phyloP scores from a whole-genome alignment of 2,113 vertebrate species.

The Xyliphius kryptos region DNA sequence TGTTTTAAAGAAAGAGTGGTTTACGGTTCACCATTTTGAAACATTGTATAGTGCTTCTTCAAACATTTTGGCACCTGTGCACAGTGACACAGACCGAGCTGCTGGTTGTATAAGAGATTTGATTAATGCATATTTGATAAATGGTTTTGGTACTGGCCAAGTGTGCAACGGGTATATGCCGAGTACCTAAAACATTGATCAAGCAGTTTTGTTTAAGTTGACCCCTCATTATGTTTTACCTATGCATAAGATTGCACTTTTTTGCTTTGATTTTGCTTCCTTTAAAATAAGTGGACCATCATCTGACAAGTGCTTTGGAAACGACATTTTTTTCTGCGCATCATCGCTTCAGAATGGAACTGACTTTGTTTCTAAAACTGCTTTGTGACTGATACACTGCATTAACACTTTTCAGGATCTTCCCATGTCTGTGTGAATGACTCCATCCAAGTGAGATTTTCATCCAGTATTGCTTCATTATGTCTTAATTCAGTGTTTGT shows the following conservation, averaged over 20 bases:
- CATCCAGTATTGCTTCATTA: slow-evolving; percentile 48
- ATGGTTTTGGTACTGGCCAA: background rate
- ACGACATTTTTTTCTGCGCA: slow-evolving; percentile 42
- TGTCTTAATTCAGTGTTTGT: slow-evolving; percentile 37
- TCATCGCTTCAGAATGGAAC: slow-evolving; percentile 28
- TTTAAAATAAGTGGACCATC: slow-evolving; percentile 32
- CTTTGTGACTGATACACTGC: slow-evolving; percentile 35
- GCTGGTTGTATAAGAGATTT: slow-evolving; percentile 33
- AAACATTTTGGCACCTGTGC: slow-evolving; percentile 42
- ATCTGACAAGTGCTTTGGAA: slow-evolving; percentile 57
- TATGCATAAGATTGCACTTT: slow-evolving; percentile 45
- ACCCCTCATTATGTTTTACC: slow-evolving; percentile 22
- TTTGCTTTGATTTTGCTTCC: slow-evolving; percentile 37
- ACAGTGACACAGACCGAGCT: too few species aligned
- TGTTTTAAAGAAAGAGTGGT: too few species aligned
- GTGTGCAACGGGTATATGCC: too few species aligned
- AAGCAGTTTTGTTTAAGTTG: background rate
- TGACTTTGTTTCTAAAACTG: slow-evolving; percentile 1
- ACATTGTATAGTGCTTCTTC: too few species aligned
- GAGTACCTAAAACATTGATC: too few species aligned
- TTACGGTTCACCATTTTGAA: too few species aligned
- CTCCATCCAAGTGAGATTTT: slow-evolving; percentile 19
- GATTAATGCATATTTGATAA: slow-evolving; percentile 31
- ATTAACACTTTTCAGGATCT: slow-evolving; percentile 49
- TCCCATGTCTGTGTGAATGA: slow-evolving; percentile 37